Evolutionary conservation across 2,113 vertebrate species (phyloP).

Genomic region (Mesocricetus auratus): DNA sequence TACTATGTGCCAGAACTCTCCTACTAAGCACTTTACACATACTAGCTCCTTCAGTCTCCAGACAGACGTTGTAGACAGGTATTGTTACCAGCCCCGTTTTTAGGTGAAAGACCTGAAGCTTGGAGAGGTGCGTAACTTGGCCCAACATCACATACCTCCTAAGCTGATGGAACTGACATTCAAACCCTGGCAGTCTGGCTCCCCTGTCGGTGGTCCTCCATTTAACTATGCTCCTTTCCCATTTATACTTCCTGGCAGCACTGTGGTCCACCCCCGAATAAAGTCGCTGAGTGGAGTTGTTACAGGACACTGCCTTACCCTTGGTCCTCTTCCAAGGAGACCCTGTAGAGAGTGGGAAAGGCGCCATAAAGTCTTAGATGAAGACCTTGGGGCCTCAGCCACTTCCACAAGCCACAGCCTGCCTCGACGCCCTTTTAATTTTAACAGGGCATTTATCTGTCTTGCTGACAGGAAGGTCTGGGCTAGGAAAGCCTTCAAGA

Average conservation of each 20-base stretch:
- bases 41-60: background rate
- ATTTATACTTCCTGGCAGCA: background rate
- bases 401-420: background rate
- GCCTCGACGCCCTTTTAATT: background rate
- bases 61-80: background rate
- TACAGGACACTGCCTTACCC: background rate
- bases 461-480: constrained; percentile 33
- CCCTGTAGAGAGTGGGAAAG: background rate
- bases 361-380: background rate
- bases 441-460: constrained; percentile 4
- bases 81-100: background rate
- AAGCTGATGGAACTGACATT: background rate
- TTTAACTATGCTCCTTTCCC: background rate
- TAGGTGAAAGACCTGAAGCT: background rate
- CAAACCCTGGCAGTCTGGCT: background rate
- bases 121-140: background rate
- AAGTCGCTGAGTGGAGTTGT: background rate
- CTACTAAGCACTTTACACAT: constrained; percentile 15
- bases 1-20: background rate
- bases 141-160: background rate
- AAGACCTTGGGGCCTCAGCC: background rate
- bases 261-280: background rate
- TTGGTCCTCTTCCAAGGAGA: background rate
- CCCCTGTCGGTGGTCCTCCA: background rate
- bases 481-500: constrained; percentile 7